Percentiles rank a stretch among this genome's conserved stretches.
phyloP scores from a whole-genome alignment of 2,113 vertebrate genomes.

The Potamarius usumacintae region DNA sequence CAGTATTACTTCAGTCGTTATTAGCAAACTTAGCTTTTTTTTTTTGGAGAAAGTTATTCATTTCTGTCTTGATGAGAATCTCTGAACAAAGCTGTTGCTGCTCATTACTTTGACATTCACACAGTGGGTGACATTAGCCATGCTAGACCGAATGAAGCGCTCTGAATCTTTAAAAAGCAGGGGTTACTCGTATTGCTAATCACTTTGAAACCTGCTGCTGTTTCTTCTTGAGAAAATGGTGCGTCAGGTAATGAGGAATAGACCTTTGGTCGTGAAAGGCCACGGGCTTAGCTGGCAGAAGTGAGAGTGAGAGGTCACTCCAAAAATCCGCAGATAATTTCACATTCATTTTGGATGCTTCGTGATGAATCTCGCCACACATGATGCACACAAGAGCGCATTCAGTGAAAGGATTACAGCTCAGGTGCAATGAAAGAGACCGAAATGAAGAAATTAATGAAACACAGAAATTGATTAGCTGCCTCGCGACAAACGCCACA shows the following conservation, averaged over 20 bases:
- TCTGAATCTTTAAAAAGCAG: constrained; percentile 38
- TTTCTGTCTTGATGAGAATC: constrained; percentile 48
- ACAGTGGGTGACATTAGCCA: constrained; percentile 49
- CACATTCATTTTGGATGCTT: background rate
- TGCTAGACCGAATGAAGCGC: constrained; percentile 41
- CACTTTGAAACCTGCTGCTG: constrained; percentile 37
- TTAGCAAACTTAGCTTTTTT: constrained; percentile 52
- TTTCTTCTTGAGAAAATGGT: constrained; percentile 23
- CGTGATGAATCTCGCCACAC: background rate
- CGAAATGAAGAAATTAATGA: constrained; percentile 38
- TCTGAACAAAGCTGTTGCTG: constrained; percentile 25
- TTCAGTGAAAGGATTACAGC: background rate
- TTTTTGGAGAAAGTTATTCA: constrained; percentile 45
- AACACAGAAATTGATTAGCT: constrained; percentile 66
- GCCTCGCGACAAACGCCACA: background rate
- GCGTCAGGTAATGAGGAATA: constrained; percentile 26
- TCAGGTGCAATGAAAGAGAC: constrained; percentile 22
- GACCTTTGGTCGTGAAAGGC: constrained; percentile 32
- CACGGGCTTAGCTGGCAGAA: background rate
- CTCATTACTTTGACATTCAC: constrained; percentile 53
- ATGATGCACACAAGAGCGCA: background rate
- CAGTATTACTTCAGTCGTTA: background rate
- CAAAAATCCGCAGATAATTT: background rate
- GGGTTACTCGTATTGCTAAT: constrained; percentile 36
- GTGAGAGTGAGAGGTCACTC: constrained; percentile 9